Evolutionary conservation across 2,888 invertebrate genomes (phyloP), one percentile per base, ranked within the genome.

Genomic region (Perizoma affinitatum): DNA sequence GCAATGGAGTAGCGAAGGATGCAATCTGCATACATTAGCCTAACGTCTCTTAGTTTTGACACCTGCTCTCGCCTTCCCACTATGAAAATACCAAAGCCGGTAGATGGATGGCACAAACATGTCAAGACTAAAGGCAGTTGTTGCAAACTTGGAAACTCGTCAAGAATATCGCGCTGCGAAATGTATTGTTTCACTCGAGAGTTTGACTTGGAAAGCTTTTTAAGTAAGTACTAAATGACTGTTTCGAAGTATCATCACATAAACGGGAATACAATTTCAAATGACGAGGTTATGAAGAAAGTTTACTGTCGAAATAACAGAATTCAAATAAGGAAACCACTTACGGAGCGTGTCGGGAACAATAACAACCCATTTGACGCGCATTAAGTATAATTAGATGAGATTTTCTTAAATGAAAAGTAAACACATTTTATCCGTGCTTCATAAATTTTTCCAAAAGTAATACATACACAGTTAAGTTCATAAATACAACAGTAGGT

Each of bases 21-120:
- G 89, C 90, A 90, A 90, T 90, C 90, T 90, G 90, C 91, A 92
- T 91, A 86, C 88, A 92, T 92, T 92, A 90, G 84, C 87, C 86
- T 86, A 87, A 88, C 84, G 85, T 86, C 86, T 84, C 85, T 83
- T 85, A 88, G 90, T 90, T 90, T 88, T 90, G 91, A 90, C 91
- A 91, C 91, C 91, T 90, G 90, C 87, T 87, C 86, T 80, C 83
- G 71, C 67, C 75, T 66, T 72, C 60, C 59, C 62, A 67, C 73
- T 80, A 80, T 77, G 82, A 83, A 81, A 82, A 83, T 78, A 80
- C 74, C 70, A 64, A n/a, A 62, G 73, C 74, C 69, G 65, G 75
- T 75, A 81, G 87, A 90, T 87, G 80, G 86, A 90, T 90, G 86
- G 84, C 79, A 77, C 83, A 86, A 87, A 88, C 88, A 88, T 80